Conservation (phyloP, 2,888 invertebrate genomes). For the Drosophila neonasuta region DNA sequence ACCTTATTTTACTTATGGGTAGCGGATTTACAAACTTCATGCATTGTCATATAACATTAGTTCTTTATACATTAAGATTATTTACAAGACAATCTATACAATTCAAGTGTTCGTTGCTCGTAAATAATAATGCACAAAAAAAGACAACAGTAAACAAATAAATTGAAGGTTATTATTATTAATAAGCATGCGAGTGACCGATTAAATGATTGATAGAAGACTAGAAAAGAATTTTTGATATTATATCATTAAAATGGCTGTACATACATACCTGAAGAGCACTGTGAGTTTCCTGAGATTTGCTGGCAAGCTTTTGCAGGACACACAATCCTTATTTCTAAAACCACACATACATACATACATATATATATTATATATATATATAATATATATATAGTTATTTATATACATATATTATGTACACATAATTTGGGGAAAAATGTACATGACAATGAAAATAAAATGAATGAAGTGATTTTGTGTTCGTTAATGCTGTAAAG, state of each 20-base stretch:
- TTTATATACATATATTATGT: conserved; percentile 1
- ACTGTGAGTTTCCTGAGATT: conserved; percentile 88
- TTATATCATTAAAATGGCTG: conserved; percentile 2
- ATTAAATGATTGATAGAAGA: conserved; percentile 1
- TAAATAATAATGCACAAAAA: background rate
- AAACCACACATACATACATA: conserved; percentile 43
- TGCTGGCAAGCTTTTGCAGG: conserved; percentile 89
- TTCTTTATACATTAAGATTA: too few species aligned
- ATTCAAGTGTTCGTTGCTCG: background rate
- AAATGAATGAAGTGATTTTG: conserved; percentile 3
- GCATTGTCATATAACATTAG: too few species aligned
- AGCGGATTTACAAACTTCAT: too few species aligned
- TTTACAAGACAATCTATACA: background rate
- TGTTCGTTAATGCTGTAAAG: conserved; percentile 1
- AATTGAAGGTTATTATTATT: background rate
- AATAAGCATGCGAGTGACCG: conserved; percentile 21
- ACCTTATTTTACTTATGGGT: too few species aligned
- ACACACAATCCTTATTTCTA: conserved; percentile 90
- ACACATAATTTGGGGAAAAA: conserved; percentile 5
- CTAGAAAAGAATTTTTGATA: conserved; percentile 1
- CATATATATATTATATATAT: conserved; percentile 14
- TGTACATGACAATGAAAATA: conserved; percentile 9
- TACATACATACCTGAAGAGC: conserved; percentile 85
- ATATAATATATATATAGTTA: background rate
- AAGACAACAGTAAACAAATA: background rate